Evolutionary conservation across 1,140 invertebrate species (phyloP).

Genomic region (Spodoptera frugiperda): DNA sequence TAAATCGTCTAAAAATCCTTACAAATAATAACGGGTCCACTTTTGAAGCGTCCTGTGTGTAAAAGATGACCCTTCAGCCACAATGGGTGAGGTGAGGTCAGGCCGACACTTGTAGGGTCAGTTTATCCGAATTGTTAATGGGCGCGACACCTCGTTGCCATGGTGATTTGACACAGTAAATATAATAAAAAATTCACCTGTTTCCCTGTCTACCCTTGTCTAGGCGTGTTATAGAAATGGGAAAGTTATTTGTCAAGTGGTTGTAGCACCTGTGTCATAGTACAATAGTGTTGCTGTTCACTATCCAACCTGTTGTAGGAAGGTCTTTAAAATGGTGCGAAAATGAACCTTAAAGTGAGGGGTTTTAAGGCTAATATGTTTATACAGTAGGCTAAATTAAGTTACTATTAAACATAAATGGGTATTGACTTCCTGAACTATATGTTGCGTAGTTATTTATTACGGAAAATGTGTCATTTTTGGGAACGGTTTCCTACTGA

Average conservation of each 20-base stretch:
- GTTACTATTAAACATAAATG: no score
- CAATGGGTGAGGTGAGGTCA: slow-evolving; percentile 24
- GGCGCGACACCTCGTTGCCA: not conserved
- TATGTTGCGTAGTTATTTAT: no score
- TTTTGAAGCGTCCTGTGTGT: not conserved
- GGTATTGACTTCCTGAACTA: no score
- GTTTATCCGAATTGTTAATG: not conserved
- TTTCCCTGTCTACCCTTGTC: not conserved
- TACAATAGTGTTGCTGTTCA: no score
- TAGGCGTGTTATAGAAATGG: not conserved
- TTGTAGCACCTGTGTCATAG: no score
- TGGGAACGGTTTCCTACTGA: no score
- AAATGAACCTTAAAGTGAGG: no score
- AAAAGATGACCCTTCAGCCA: not conserved
- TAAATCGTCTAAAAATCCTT: slow-evolving; percentile 8
- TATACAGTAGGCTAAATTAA: no score
- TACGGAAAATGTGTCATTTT: no score
- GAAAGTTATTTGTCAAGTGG: not conserved
- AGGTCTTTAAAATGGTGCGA: no score
- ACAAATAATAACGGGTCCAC: slow-evolving; percentile 10
- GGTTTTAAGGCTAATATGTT: no score
- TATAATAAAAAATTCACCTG: slow-evolving; percentile 10
- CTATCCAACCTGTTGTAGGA: no score
- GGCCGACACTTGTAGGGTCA: not conserved
- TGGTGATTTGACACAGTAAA: not conserved